A percentile compares a stretch with the other conserved stretches of the same genome.
phyloP scores from a whole-genome alignment of 2,888 invertebrate species.

The Dioctria linearis region DNA sequence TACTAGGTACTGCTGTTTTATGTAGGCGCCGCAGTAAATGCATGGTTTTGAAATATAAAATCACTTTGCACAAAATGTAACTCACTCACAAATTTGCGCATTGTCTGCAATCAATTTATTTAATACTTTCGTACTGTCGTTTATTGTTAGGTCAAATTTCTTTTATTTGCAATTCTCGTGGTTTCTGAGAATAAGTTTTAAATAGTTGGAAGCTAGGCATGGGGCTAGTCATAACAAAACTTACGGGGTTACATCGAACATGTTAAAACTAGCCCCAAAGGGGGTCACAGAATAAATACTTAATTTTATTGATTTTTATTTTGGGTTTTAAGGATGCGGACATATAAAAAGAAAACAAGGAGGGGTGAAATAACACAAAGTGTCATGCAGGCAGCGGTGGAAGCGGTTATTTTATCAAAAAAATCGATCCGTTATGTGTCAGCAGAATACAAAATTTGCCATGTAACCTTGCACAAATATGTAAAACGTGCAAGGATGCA shows the following conservation, averaged over 20 bases:
- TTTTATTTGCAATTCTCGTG: neutral
- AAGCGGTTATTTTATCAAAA: conserved; percentile 2
- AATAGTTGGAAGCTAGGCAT: neutral
- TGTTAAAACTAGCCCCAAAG: conserved; percentile 1
- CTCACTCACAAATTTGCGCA: too few species aligned
- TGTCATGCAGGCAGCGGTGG: too few species aligned
- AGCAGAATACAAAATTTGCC: conserved; percentile 13
- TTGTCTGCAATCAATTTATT: too few species aligned
- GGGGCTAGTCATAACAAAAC: conserved; percentile 5
- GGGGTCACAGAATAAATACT: conserved; percentile 9
- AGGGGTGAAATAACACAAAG: too few species aligned
- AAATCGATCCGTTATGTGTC: neutral
- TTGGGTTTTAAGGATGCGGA: too few species aligned
- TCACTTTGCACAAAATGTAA: too few species aligned
- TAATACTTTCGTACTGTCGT: neutral
- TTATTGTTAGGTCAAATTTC: conserved; percentile 2
- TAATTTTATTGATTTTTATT: conserved; percentile 3
- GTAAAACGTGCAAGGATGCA: neutral
- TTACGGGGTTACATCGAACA: neutral
- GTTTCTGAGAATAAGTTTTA: conserved; percentile 1
- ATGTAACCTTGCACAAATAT: neutral
- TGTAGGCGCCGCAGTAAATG: too few species aligned
- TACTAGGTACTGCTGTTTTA: too few species aligned
- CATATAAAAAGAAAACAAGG: too few species aligned
- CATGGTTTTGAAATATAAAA: too few species aligned